Conservation (phyloP, 2,113 vertebrate genomes). For the Ptilorrhoa leucosticta region DNA sequence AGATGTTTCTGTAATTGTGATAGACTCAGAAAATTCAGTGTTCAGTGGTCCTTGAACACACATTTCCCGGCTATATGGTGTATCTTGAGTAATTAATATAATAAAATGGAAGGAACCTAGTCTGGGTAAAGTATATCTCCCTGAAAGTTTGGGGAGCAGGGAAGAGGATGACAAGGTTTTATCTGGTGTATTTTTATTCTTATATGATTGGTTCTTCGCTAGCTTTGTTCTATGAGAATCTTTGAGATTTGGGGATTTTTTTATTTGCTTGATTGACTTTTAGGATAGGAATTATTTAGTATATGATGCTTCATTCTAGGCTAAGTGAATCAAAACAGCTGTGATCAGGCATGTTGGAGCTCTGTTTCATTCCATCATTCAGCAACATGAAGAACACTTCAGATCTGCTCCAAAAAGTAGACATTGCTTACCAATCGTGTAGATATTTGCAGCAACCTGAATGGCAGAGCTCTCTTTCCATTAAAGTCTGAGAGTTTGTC, state of each 20-base stretch:
- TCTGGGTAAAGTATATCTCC: neutral
- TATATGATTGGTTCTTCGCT: neutral
- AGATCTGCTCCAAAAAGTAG: neutral
- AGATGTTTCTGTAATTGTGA: constrained; percentile 26
- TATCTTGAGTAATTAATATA: neutral
- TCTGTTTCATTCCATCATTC: neutral
- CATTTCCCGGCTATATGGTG: neutral
- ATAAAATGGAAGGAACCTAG: neutral
- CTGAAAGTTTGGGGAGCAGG: neutral
- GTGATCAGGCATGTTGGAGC: neutral
- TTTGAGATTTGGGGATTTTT: neutral
- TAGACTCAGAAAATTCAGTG: neutral
- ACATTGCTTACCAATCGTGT: neutral
- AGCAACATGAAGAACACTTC: neutral
- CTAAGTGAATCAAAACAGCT: neutral
- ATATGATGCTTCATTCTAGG: neutral
- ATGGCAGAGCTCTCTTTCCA: neutral
- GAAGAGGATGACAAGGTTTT: neutral
- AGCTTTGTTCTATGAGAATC: neutral
- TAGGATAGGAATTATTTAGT: neutral
- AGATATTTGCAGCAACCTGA: neutral
- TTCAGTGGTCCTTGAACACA: neutral
- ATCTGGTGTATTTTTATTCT: neutral
- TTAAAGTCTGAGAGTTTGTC: neutral
- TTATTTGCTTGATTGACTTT: neutral